Conservation (phyloP, 1,140 invertebrate genomes). For the Tenebrio molitor region DNA sequence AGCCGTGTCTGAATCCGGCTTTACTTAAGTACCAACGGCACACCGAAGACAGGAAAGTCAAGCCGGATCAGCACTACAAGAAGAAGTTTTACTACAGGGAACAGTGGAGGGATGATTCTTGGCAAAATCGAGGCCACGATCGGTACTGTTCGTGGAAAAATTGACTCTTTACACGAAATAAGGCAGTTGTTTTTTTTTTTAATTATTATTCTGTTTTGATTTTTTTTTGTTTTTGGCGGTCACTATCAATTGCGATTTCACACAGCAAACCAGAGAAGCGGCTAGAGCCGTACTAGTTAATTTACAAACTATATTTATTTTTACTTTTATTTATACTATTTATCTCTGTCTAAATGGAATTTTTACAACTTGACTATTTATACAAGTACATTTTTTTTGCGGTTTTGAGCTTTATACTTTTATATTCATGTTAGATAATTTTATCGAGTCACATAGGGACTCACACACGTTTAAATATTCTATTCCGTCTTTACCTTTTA, state of each 20-base stretch:
- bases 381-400: conserved; percentile 16
- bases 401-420: conserved; percentile 31
- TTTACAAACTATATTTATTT: conserved; percentile 54
- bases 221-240: not conserved
- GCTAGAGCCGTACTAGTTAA: conserved; percentile 49
- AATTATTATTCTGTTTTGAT: conserved; percentile 50
- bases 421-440: not conserved
- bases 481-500: not conserved
- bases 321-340: conserved; percentile 33
- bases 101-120: conserved; percentile 70
- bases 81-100: conserved; percentile 84
- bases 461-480: conserved; percentile 23
- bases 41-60: conserved; percentile 68
- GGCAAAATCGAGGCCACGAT: conserved; percentile 56
- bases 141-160: conserved; percentile 53
- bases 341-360: conserved; percentile 21
- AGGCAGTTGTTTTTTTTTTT: conserved; percentile 35
- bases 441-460: not conserved
- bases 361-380: conserved; percentile 13
- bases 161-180: conserved; percentile 41
- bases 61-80: conserved; percentile 78
- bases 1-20: conserved; percentile 65
- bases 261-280: conserved; percentile 54
- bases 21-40: conserved; percentile 76
- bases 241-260: conserved; percentile 52